Base-by-base conservation (phyloP, 2,888 invertebrate genomes). In the Cephalotes varians region DNA sequence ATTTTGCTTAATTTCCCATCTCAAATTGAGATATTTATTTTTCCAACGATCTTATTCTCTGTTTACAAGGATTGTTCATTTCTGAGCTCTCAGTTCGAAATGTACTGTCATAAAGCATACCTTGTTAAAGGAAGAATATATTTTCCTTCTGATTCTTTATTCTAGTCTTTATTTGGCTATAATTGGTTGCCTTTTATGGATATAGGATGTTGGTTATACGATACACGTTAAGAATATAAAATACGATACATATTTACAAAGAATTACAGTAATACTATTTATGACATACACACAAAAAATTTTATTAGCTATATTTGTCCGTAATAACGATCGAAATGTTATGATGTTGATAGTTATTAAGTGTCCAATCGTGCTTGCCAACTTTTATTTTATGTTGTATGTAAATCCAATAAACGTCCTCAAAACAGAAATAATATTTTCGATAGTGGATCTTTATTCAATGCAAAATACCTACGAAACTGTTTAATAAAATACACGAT, bases 401-500 rank as follows among this genome's bases (percentile, higher is more conserved):
- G 62, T 25, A 44, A 31, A 60, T 1, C 1, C 21, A 34, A 34
- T 49, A 21, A 49, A 62, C 18, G 37, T 65, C 21, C 31, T 65
- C 31, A 56, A 21, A 37, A 25, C 28, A 79, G 73, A 80, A 80
- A 83, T 73, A 79, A 83, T 60, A 28, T 83, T 34, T 74, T 44
- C 2, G 54, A 28, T 60, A 58, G 28, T 49, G 44, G 58, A 54
- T 71, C 28, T 18, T 58, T 81, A 64, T 64, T 83, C 31, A 47
- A 62, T 81, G 54, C 44, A 81, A 74, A 74, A 74, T 74, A 31
- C 15, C n/a, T 58, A 47, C 74, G 54, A 84, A 81, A 74, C 58
- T 47, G 44, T 44, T 47, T 62, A 71, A 65, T 84, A 79, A 79
- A 84, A 81, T 40, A 37, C 56, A 62, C 62, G 73, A 81, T 84